Evolutionary conservation across 1,140 invertebrate species (phyloP), one percentile per base, ranked within the genome.

Genomic region (Formica selysi): DNA sequence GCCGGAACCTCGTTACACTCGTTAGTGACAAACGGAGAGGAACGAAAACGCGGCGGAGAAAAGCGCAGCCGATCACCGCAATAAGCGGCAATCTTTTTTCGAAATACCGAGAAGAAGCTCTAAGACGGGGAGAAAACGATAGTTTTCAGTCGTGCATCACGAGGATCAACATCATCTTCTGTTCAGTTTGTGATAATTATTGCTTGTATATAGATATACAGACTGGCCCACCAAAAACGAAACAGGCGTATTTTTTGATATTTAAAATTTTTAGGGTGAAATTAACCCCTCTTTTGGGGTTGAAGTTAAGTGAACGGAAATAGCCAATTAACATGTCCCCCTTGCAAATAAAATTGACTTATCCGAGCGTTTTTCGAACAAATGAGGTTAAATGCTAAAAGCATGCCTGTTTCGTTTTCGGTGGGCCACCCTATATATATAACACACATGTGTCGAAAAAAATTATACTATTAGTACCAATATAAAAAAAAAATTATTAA

Each of bases 1-100:
- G 54, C 62, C 61, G 70, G 67, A 32, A 76, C 73, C 84, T 90
- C 86, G 90, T 89, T 89, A 89, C 86, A 81, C 80, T 87, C 86
- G 88, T 87, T 81, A 88, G 79, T 78, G 76, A 71, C 62, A 41
- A 78, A 68, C 41, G 67, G 19, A 62, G 11, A 51, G 85, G 73
- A 78, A 89, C 80, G 76, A 89, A 88, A 89, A 73, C 32, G 48
- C 29, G 41, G 16, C 16, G 13, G 26, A 3, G 54, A 89, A 89
- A 89, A 79, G 57, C 62, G 44, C n/a, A 44, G 38, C 36, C 22
- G 44, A 59, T 65, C 44, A 1, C 16, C 16, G 22, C 13, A 6
- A 11, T 19, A 13, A 19, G n/a, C 26, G 22, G 26, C 44, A 22
- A 4, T 70, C 54, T 73, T 73, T 73, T 65, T 59, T 16, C 13